Percentiles rank a stretch among this genome's conserved stretches.
Evolutionary conservation across 2,113 vertebrate genomes (phyloP).

Genomic region (Phaetusa simplex): DNA sequence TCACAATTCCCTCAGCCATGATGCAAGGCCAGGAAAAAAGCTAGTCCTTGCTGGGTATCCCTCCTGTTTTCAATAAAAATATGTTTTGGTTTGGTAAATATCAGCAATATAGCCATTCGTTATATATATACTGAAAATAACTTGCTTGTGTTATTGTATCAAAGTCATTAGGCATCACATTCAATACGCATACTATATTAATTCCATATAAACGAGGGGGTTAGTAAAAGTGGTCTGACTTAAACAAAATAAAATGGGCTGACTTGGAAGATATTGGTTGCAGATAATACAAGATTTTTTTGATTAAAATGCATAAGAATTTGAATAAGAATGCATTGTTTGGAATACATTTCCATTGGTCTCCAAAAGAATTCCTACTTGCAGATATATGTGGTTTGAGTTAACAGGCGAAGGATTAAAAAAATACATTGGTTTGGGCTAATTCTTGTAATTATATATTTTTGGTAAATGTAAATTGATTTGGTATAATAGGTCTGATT

Average conservation of each 20-base stretch:
- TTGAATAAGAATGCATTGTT: slow-evolving; percentile 81
- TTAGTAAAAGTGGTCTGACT: slow-evolving; percentile 39
- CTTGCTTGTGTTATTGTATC: slow-evolving; percentile 35
- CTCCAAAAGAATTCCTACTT: slow-evolving; percentile 72
- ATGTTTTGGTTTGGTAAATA: slow-evolving; percentile 41
- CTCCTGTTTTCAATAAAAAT: slow-evolving; percentile 51
- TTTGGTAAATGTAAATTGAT: slow-evolving; percentile 56
- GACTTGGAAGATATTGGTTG: slow-evolving; percentile 73
- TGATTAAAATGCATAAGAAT: slow-evolving; percentile 76
- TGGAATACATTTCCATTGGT: slow-evolving; percentile 71
- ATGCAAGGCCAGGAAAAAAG: background rate
- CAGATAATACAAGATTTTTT: slow-evolving; percentile 80
- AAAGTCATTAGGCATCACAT: slow-evolving; percentile 51
- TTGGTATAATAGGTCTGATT: slow-evolving; percentile 63
- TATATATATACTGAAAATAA: slow-evolving; percentile 33
- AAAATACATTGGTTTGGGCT: slow-evolving; percentile 61
- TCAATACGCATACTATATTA: slow-evolving; percentile 22
- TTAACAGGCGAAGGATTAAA: slow-evolving; percentile 72
- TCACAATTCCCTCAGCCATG: background rate
- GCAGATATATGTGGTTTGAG: slow-evolving; percentile 76
- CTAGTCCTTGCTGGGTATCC: background rate
- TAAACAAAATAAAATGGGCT: slow-evolving; percentile 56
- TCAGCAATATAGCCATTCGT: background rate
- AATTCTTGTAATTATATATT: slow-evolving; percentile 72
- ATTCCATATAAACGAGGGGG: slow-evolving; percentile 44